Percentiles rank a stretch among this genome's conserved stretches.
phyloP scores from a whole-genome alignment of 1,140 invertebrate species.

The Penaeus japonicus region DNA sequence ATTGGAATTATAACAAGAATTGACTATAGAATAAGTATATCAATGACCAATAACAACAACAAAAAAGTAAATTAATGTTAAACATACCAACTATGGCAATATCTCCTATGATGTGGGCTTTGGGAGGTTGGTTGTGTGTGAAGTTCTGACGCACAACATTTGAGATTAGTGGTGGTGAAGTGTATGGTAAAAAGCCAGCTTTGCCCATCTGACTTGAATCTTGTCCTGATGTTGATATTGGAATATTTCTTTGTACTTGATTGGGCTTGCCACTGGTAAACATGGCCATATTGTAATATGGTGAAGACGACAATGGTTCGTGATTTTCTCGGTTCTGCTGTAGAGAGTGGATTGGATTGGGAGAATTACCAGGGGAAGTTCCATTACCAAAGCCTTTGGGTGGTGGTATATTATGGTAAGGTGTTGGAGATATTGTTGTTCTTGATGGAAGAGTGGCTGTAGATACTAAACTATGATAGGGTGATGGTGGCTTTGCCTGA shows the following conservation, averaged over 20 bases:
- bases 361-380: conserved; percentile 33
- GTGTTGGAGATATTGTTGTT: conserved; percentile 23
- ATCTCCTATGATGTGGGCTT: conserved; percentile 28
- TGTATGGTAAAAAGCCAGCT: background rate
- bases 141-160: background rate
- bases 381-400: conserved; percentile 40
- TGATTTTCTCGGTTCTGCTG: conserved; percentile 30
- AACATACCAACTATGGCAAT: conserved; percentile 51
- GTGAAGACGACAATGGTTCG: background rate
- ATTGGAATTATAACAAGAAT: no score
- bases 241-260: background rate
- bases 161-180: background rate
- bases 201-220: background rate
- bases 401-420: conserved; percentile 40
- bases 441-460: conserved; percentile 45
- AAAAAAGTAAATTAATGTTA: background rate
- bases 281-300: conserved; percentile 38
- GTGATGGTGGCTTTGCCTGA: background rate
- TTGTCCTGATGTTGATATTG: background rate
- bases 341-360: conserved; percentile 25
- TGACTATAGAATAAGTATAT: no score
- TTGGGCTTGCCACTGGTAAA: conserved; percentile 33
- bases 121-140: background rate
- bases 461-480: background rate
- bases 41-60: background rate